Conservation (phyloP, 2,113 vertebrate species). For the Rynchops niger region DNA sequence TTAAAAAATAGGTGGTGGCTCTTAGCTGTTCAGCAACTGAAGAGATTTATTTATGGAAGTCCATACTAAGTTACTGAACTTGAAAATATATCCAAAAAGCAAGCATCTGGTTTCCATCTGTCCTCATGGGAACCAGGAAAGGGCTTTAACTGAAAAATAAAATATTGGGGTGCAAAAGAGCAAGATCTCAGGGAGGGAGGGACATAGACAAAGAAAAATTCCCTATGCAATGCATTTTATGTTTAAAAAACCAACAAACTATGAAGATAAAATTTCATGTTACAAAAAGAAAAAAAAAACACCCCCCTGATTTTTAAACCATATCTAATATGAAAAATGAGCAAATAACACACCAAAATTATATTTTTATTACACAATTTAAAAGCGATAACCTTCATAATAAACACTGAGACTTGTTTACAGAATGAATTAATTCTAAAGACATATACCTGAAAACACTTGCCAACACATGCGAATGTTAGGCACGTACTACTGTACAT, state of each 20-base stretch:
- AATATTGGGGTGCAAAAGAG: constrained; percentile 38
- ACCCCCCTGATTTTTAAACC: background rate
- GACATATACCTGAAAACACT: background rate
- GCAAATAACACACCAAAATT: background rate
- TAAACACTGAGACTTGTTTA: background rate
- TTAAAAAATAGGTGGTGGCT: constrained; percentile 17
- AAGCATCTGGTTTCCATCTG: constrained; percentile 73
- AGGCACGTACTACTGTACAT: background rate
- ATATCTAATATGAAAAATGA: background rate
- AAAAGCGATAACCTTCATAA: background rate
- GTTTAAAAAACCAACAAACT: background rate
- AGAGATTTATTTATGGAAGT: constrained; percentile 57
- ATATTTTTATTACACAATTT: background rate
- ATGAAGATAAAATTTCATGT: background rate
- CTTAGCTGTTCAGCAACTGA: constrained; percentile 28
- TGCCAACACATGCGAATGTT: background rate
- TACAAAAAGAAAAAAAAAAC: background rate
- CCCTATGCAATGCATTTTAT: background rate
- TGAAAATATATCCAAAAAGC: constrained; percentile 39
- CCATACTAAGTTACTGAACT: constrained; percentile 29
- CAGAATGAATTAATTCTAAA: background rate
- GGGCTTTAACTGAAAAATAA: constrained; percentile 47
- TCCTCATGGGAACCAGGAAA: constrained; percentile 32
- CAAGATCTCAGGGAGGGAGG: background rate
- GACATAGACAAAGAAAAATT: background rate